Percentiles rank a stretch among this genome's conserved stretches.
These are phyloP conservation scores for Phyllotis vaccarum DNA, from an alignment of 2,797 vertebrate species.

Conservation along the genomic window DNA sequence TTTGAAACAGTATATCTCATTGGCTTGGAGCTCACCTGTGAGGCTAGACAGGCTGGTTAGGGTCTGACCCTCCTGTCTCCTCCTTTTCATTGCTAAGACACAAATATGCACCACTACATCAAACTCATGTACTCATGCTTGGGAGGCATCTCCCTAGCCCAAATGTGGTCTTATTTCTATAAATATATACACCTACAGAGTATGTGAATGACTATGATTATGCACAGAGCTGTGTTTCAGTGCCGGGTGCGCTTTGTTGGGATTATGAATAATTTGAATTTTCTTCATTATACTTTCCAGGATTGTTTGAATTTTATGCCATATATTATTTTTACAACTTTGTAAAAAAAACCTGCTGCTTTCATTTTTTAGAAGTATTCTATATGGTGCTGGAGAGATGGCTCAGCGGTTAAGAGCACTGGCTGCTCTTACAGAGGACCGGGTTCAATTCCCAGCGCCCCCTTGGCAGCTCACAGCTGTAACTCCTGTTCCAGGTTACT, in stretches of 20 bases:
- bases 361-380: conserved; percentile 52
- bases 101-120: too few species aligned
- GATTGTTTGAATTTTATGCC: conserved; percentile 42
- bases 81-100: not conserved
- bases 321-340: conserved; percentile 36
- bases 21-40: not conserved
- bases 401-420: not conserved
- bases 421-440: not conserved
- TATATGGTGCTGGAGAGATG: not conserved
- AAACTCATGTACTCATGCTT: too few species aligned
- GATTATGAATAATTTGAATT: not conserved
- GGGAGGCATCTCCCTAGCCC: not conserved
- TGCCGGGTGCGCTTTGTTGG: conserved; percentile 43
- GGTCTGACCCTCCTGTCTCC: not conserved
- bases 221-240: not conserved
- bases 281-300: conserved; percentile 53
- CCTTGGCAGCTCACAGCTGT: not conserved
- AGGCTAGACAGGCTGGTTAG: not conserved
- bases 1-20: not conserved
- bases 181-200: not conserved
- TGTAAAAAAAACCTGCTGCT: conserved; percentile 32
- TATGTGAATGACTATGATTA: not conserved
- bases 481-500: not conserved
- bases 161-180: not conserved
- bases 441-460: not conserved